phyloP scores from a whole-genome alignment of 2,113 vertebrate genomes.

The Nymphicus hollandicus region DNA sequence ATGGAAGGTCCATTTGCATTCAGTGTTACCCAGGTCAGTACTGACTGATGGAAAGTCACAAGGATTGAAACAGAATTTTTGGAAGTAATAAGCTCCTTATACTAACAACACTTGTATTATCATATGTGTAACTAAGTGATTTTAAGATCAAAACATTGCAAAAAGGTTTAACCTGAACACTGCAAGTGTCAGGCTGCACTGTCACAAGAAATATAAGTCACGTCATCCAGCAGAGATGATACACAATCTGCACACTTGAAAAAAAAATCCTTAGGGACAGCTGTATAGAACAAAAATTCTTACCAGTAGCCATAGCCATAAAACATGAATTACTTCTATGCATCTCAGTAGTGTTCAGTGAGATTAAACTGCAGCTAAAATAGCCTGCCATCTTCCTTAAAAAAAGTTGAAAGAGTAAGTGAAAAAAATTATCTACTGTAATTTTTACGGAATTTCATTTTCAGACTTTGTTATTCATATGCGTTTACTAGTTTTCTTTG shows the following conservation, averaged over 20 bases:
- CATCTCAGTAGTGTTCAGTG: background rate
- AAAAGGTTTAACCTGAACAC: background rate
- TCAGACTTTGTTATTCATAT: background rate
- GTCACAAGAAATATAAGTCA: background rate
- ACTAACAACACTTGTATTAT: background rate
- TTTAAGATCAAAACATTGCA: background rate
- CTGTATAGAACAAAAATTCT: background rate
- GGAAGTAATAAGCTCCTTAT: background rate
- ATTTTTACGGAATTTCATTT: background rate
- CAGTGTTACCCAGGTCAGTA: background rate
- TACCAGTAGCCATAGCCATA: background rate
- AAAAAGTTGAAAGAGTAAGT: background rate
- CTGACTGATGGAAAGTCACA: background rate
- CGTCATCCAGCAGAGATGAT: background rate
- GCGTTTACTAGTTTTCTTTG: background rate
- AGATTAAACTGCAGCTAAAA: background rate
- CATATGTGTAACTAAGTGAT: background rate
- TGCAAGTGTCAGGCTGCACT: background rate
- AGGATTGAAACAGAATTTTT: background rate
- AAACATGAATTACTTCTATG: background rate
- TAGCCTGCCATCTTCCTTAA: background rate
- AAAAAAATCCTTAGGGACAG: background rate
- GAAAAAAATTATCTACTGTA: background rate
- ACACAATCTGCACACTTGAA: background rate
- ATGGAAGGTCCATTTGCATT: background rate